phyloP scores from a whole-genome alignment of 2,888 invertebrate species.

The Bembecia ichneumoniformis region DNA sequence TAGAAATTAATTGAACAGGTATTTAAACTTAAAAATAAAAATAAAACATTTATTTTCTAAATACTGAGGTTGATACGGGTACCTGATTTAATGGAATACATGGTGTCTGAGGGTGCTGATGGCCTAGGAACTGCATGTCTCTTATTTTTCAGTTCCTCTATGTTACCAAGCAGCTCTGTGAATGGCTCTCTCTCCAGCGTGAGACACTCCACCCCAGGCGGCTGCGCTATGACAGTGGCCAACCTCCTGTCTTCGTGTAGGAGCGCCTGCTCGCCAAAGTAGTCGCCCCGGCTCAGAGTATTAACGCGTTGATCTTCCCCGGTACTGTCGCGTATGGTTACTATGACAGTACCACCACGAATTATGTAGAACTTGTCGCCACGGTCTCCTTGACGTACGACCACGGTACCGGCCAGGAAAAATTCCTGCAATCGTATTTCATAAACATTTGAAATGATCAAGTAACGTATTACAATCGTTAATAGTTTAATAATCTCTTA shows the following conservation, averaged over 20 bases:
- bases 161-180: conserved; percentile 85
- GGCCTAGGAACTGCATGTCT: conserved; percentile 47
- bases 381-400: conserved; percentile 87
- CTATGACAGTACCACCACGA: conserved; percentile 84
- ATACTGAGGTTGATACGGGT: no score
- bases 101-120: conserved; percentile 44
- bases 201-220: conserved; percentile 88
- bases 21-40: no score
- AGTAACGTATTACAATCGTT: neutral
- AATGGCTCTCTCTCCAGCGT: conserved; percentile 90
- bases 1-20: no score
- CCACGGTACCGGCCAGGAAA: conserved; percentile 82
- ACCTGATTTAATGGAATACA: conserved; percentile 24
- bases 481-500: neutral
- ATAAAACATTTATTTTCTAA: no score
- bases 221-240: conserved; percentile 90
- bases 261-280: conserved; percentile 91
- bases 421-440: conserved; percentile 73
- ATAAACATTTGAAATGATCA: neutral
- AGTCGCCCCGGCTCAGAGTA: conserved; percentile 81
- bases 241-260: conserved; percentile 88
- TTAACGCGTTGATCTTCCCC: conserved; percentile 78
- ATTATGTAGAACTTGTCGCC: conserved; percentile 95
- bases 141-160: conserved; percentile 74
- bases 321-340: conserved; percentile 76